Percentiles rank a stretch among this genome's conserved stretches.
Conservation (phyloP, 1,140 invertebrate species). For the Pseudomyrmex concolor region DNA sequence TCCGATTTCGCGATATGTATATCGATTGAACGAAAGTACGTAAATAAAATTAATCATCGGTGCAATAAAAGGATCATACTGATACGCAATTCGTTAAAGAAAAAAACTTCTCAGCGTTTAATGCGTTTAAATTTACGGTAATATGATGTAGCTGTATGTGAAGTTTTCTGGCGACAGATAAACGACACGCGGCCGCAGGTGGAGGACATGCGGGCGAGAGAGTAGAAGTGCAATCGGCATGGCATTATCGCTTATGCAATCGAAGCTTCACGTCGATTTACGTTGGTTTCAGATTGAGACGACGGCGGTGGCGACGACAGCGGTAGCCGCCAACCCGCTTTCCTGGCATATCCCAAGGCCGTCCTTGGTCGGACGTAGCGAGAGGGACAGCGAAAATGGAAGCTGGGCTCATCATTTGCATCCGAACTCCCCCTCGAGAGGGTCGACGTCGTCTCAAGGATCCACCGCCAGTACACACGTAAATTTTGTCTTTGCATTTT, state of each 20-base stretch:
- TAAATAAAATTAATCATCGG: slow-evolving; percentile 3
- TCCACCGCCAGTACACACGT: slow-evolving; percentile 92
- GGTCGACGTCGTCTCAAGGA: slow-evolving; percentile 90
- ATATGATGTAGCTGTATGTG: slow-evolving; percentile 30
- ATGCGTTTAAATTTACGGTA: slow-evolving; percentile 28
- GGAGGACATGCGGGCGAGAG: slow-evolving; percentile 71
- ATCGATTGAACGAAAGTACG: not conserved
- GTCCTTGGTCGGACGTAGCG: slow-evolving; percentile 86
- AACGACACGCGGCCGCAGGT: slow-evolving; percentile 62
- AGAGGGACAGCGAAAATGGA: slow-evolving; percentile 81
- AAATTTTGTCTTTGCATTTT: slow-evolving; percentile 76
- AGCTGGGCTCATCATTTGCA: slow-evolving; percentile 81
- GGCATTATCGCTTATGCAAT: slow-evolving; percentile 76
- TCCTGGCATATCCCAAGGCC: slow-evolving; percentile 92
- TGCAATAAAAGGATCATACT: slow-evolving; percentile 2
- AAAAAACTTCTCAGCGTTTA: slow-evolving; percentile 27
- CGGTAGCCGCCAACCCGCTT: slow-evolving; percentile 74
- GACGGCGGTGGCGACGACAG: slow-evolving; percentile 71
- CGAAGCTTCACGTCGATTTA: slow-evolving; percentile 74
- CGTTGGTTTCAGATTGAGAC: slow-evolving; percentile 86
- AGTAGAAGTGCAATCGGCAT: slow-evolving; percentile 66
- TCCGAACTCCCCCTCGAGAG: slow-evolving; percentile 84
- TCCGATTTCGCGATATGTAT: not conserved
- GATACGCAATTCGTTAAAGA: slow-evolving; percentile 8
- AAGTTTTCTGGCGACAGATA: slow-evolving; percentile 61